These are phyloP conservation scores for Drosophila quasianomalipes DNA, from an alignment of 2,888 invertebrate genomes.

Conservation along the genomic window DNA sequence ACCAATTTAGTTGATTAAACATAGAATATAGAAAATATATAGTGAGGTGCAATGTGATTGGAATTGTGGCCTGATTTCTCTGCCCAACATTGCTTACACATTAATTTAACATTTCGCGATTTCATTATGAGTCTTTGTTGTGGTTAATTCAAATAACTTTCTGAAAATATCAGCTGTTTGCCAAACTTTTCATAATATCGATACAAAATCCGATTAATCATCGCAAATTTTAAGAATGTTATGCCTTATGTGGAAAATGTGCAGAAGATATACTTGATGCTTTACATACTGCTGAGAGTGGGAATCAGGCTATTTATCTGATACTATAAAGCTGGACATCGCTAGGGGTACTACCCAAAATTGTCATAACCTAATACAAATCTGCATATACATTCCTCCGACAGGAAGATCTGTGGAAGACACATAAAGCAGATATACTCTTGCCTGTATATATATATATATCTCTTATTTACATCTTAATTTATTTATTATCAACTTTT, in stretches of 20 bases:
- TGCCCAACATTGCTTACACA: not conserved
- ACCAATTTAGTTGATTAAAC: not conserved
- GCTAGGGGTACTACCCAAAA: not conserved
- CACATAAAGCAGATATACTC: not conserved
- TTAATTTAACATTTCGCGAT: not conserved
- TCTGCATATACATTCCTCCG: too few species aligned
- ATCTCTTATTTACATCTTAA: not conserved
- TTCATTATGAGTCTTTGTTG: not conserved
- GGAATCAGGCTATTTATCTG: not conserved
- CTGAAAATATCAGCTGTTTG: not conserved
- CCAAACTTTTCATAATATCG: not conserved
- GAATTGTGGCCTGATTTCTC: not conserved
- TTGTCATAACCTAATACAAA: not conserved
- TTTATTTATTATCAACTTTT: not conserved
- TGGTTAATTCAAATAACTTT: not conserved
- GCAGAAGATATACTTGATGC: rapidly evolving
- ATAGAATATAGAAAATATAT: not conserved
- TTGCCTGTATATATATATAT: not conserved
- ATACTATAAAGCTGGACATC: not conserved
- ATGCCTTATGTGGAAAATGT: not conserved
- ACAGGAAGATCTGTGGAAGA: not conserved
- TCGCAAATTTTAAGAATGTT: not conserved
- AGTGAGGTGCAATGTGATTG: not conserved
- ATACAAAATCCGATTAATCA: not conserved
- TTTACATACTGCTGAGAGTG: not conserved